A percentile compares a stretch with the other conserved stretches of the same genome.
Evolutionary conservation across 2,113 vertebrate genomes (phyloP).

Genomic region (Sinocyclocheilus anshuiensis): DNA sequence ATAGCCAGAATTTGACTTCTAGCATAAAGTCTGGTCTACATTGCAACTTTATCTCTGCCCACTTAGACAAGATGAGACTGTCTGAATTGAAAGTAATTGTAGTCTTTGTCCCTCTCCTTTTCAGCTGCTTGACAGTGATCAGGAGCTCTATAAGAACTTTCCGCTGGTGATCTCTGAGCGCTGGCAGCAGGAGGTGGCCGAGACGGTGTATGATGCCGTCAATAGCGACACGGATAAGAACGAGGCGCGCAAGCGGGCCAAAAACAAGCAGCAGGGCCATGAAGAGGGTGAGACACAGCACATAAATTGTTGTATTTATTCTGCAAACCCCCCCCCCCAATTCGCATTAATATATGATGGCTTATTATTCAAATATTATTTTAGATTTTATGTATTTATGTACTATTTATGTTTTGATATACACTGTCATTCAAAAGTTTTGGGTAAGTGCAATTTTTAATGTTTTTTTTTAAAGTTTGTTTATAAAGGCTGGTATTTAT

Average conservation of each 20-base stretch:
- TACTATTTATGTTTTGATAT: background rate
- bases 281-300: constrained; percentile 85
- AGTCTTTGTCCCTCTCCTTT: constrained; percentile 9
- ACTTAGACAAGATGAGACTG: background rate
- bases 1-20: background rate
- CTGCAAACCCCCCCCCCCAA: background rate
- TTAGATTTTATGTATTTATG: background rate
- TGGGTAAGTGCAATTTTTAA: background rate
- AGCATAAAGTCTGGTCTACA: background rate
- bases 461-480: background rate
- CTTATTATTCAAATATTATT: background rate
- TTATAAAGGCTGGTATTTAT: background rate
- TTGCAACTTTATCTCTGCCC: background rate
- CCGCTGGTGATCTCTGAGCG: constrained; percentile 97
- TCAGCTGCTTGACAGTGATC: constrained; percentile 95
- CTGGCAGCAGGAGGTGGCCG: constrained; percentile 98
- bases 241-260: constrained; percentile 92
- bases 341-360: background rate
- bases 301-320: background rate
- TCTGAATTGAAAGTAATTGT: background rate
- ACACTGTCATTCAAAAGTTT: background rate
- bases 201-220: constrained; percentile 94
- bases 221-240: constrained; percentile 95
- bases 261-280: constrained; percentile 96
- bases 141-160: constrained; percentile 99